Percentiles rank a stretch among this genome's conserved stretches.
Evolutionary conservation across 2,113 vertebrate species (phyloP).

Genomic region (Ptychochromis oligacanthus): DNA sequence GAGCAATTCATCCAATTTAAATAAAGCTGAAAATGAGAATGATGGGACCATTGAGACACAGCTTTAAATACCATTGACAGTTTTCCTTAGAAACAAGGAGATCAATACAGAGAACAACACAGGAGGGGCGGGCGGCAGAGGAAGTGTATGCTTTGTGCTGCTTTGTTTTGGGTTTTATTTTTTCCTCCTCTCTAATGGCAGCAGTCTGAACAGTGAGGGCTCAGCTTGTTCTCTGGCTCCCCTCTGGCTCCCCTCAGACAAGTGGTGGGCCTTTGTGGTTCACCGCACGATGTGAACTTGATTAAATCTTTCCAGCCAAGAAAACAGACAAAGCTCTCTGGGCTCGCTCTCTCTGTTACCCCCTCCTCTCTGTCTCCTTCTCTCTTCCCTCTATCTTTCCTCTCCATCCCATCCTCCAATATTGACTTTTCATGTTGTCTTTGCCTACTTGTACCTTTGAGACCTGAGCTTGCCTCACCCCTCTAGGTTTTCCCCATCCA

Average conservation of each 20-base stretch:
- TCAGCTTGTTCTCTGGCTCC: conserved; percentile 43
- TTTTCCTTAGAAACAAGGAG: not conserved
- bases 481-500: not conserved
- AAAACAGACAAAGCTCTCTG: conserved; percentile 59
- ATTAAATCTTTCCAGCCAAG: conserved; percentile 73
- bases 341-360: conserved; percentile 13
- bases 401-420: conserved; percentile 4
- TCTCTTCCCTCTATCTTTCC: not conserved
- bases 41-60: not conserved
- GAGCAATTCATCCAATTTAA: not conserved
- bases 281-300: conserved; percentile 66
- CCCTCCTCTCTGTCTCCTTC: not conserved
- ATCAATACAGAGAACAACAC: conserved; percentile 9
- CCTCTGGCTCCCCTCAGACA: conserved; percentile 47
- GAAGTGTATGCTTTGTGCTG: not conserved
- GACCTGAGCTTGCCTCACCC: not conserved
- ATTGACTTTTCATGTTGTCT: conserved; percentile 48
- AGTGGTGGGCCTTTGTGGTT: conserved; percentile 62
- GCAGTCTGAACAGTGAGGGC: conserved; percentile 47
- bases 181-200: conserved; percentile 6
- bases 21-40: not conserved
- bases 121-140: not conserved
- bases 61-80: not conserved
- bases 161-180: not conserved
- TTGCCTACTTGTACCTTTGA: conserved; percentile 8